Percentiles rank a stretch among this genome's conserved stretches.
These are phyloP conservation scores for Caranx ignobilis DNA, from an alignment of 2,113 vertebrate species.

Conservation along the genomic window DNA sequence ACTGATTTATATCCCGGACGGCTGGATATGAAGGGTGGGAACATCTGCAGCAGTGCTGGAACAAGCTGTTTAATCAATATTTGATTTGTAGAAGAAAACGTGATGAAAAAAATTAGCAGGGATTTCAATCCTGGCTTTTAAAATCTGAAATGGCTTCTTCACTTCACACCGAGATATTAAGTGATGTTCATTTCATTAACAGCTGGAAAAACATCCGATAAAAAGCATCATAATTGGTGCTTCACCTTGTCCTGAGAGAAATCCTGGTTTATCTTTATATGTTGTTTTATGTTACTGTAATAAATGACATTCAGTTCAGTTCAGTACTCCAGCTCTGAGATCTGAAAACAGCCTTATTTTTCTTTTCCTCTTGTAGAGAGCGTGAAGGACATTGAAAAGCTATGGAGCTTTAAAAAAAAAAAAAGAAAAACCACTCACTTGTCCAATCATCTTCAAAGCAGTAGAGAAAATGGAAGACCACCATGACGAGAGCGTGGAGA, in stretches of 20 bases:
- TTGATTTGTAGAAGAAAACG: no score
- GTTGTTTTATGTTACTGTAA: not conserved
- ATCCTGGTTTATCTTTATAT: not conserved
- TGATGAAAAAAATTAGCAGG: no score
- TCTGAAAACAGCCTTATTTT: not conserved
- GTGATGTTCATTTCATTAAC: no score
- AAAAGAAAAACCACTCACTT: conserved; percentile 87
- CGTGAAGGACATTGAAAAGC: not conserved
- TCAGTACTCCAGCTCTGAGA: not conserved
- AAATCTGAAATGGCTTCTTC: no score
- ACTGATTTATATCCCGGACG: no score
- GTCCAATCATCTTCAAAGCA: conserved; percentile 99
- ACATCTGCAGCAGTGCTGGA: no score
- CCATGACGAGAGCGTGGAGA: conserved; percentile 94
- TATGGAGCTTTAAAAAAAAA: conserved; percentile 21
- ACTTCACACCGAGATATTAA: no score
- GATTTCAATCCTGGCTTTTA: no score
- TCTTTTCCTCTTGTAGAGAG: not conserved
- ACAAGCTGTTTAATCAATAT: no score
- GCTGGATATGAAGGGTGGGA: no score
- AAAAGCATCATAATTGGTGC: no score
- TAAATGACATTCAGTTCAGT: not conserved
- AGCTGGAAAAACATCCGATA: no score
- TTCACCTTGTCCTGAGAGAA: not conserved
- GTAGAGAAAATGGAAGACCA: conserved; percentile 97